These are phyloP conservation scores for Drosophila paucipuncta DNA, from an alignment of 2,888 invertebrate species.

Conservation along the genomic window DNA sequence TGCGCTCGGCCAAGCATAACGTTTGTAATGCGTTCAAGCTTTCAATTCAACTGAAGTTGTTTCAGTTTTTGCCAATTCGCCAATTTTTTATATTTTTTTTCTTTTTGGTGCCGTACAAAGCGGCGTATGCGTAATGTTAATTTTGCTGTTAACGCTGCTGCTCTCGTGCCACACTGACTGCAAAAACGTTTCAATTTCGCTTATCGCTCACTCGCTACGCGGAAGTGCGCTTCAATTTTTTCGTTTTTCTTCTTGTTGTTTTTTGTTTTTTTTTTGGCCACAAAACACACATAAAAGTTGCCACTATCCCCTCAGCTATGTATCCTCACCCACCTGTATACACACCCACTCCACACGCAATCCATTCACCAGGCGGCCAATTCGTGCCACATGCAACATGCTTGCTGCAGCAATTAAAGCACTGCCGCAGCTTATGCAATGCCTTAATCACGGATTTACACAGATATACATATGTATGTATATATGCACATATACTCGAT, in stretches of 20 bases:
- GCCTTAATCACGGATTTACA: conserved; percentile 48
- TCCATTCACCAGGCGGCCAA: conserved; percentile 17
- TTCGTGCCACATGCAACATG: conserved; percentile 76
- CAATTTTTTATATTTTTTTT: background rate
- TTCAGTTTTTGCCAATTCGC: conserved; percentile 30
- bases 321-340: background rate
- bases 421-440: conserved; percentile 60
- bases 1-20: conserved; percentile 77
- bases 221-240: conserved; percentile 51
- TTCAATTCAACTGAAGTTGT: conserved; percentile 21
- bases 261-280: conserved; percentile 33
- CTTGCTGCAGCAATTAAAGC: conserved; percentile 53
- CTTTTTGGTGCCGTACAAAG: conserved; percentile 61
- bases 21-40: conserved; percentile 54
- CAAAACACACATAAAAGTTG: conserved; percentile 36
- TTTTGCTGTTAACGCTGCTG: conserved; percentile 66
- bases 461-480: conserved; percentile 10
- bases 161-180: conserved; percentile 80
- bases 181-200: conserved; percentile 76
- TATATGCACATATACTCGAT: background rate
- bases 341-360: conserved; percentile 9
- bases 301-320: background rate
- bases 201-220: conserved; percentile 40
- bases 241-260: background rate
- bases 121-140: conserved; percentile 77